Conservation (phyloP, 2,888 invertebrate species). For the Eupithecia tripunctaria region DNA sequence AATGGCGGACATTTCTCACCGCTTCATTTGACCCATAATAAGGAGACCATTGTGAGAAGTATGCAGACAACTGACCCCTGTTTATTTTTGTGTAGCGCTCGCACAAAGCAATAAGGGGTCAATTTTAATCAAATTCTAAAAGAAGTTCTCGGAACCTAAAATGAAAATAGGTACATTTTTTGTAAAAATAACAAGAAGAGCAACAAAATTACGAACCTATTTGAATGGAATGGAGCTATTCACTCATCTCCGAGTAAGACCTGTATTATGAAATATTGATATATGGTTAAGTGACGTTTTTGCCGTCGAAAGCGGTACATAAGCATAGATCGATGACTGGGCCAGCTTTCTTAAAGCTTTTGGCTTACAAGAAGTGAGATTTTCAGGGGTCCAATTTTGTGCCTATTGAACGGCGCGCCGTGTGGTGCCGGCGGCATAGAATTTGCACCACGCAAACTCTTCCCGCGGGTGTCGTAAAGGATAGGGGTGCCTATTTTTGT, state of each 20-base stretch:
- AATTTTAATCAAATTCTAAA: background rate
- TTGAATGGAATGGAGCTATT: background rate
- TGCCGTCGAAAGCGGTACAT: too few species aligned
- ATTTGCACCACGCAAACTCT: too few species aligned
- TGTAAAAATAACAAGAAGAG: background rate
- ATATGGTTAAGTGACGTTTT: too few species aligned
- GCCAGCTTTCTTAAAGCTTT: too few species aligned
- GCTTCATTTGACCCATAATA: background rate
- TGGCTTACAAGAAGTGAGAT: too few species aligned
- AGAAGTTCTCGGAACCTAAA: background rate
- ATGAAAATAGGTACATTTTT: background rate
- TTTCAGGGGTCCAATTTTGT: too few species aligned
- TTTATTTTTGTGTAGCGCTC: background rate
- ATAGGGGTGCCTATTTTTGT: background rate
- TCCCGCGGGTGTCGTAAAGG: background rate
- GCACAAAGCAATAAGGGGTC: too few species aligned
- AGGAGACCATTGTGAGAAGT: background rate
- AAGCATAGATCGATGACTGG: too few species aligned
- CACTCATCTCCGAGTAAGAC: too few species aligned
- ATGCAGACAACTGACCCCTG: background rate
- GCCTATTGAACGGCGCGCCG: too few species aligned
- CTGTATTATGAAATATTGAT: too few species aligned
- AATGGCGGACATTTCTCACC: background rate
- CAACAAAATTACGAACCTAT: background rate
- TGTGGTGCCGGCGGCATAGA: too few species aligned